phyloP scores from a whole-genome alignment of 2,888 invertebrate species.

The Brachypalpus laphriformis region DNA sequence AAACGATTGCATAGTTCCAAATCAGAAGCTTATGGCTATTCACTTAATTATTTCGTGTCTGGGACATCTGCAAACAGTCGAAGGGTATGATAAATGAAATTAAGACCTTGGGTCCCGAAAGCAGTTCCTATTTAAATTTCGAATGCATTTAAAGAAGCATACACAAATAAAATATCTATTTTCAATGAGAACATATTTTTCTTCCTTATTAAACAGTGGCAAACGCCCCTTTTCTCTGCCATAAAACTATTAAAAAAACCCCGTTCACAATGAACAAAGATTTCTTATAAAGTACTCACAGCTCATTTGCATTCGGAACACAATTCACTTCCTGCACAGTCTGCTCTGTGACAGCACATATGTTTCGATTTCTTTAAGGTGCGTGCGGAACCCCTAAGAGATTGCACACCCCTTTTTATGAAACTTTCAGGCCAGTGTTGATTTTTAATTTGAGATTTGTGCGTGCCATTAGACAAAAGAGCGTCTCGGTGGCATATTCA shows the following conservation, averaged over 20 bases:
- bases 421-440: slow-evolving; percentile 32
- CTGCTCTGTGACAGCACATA: slow-evolving; percentile 5
- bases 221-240: slow-evolving; percentile 52
- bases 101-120: neutral
- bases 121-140: neutral
- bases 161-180: slow-evolving; percentile 27
- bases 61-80: neutral
- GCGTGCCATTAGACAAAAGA: slow-evolving; percentile 65
- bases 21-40: too few relatives aligned
- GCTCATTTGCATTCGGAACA: slow-evolving; percentile 60
- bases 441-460: slow-evolving; percentile 63
- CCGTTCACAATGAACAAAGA: slow-evolving; percentile 31
- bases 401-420: slow-evolving; percentile 23
- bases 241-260: slow-evolving; percentile 4
- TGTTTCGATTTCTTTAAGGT: slow-evolving; percentile 46
- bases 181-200: slow-evolving; percentile 26
- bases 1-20: too few relatives aligned
- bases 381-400: slow-evolving; percentile 14
- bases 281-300: slow-evolving; percentile 7
- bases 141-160: neutral
- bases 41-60: too few relatives aligned
- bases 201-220: slow-evolving; percentile 39
- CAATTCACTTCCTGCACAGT: slow-evolving; percentile 58
- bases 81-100: neutral
- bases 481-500: slow-evolving; percentile 3